A percentile compares a stretch with the other conserved stretches of the same genome.
phyloP scores from a whole-genome alignment of 2,888 invertebrate genomes.

The Glaucopsyche alexis region DNA sequence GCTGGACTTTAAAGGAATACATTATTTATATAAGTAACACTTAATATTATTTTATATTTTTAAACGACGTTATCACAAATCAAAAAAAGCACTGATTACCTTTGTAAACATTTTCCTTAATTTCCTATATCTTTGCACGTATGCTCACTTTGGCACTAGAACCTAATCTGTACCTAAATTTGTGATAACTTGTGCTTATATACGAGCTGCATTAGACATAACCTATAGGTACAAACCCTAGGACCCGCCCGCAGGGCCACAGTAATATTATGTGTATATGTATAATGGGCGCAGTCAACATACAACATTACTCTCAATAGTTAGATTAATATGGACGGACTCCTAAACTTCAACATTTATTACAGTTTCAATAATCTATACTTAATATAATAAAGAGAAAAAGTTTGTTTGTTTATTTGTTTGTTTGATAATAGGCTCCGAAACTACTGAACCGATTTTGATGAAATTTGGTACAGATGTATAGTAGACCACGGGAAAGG shows the following conservation, averaged over 20 bases:
- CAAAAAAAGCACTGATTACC: slow-evolving; percentile 49
- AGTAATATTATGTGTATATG: slow-evolving; percentile 52
- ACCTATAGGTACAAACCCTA: slow-evolving; percentile 63
- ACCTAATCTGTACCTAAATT: slow-evolving; percentile 71
- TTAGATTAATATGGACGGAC: slow-evolving; percentile 46
- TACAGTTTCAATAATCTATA: neutral
- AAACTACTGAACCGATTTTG: too few relatives aligned
- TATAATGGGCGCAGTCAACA: slow-evolving; percentile 65
- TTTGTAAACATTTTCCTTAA: slow-evolving; percentile 69
- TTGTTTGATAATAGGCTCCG: too few relatives aligned
- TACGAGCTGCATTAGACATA: slow-evolving; percentile 53
- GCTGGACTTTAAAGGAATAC: too few relatives aligned
- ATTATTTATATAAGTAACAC: too few relatives aligned
- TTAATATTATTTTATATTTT: neutral
- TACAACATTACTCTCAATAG: slow-evolving; percentile 60
- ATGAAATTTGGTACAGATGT: too few relatives aligned
- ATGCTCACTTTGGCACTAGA: slow-evolving; percentile 64
- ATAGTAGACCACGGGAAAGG: too few relatives aligned
- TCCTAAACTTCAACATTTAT: neutral
- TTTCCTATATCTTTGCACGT: slow-evolving; percentile 56
- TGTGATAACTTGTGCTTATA: slow-evolving; percentile 70
- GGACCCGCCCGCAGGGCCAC: slow-evolving; percentile 56
- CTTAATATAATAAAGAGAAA: too few relatives aligned
- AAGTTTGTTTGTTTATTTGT: too few relatives aligned
- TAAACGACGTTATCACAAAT: neutral